Conservation (phyloP, 37 sponge, comb jelly and placozoan species). For the Aplysina aerophoba region DNA sequence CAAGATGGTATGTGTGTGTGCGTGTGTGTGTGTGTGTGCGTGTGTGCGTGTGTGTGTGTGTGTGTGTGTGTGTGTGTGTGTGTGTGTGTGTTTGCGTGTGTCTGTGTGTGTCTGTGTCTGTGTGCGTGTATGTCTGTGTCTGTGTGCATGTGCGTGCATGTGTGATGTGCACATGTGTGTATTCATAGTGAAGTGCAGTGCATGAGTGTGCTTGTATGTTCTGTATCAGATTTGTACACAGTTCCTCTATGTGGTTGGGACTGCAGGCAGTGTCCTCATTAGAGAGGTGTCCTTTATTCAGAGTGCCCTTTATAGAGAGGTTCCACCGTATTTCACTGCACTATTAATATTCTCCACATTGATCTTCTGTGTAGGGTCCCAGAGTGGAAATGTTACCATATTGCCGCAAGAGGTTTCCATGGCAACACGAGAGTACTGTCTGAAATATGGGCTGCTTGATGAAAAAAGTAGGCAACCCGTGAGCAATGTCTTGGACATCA, state of each 20-base stretch:
- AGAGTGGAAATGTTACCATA: background rate
- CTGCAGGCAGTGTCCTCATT: no score
- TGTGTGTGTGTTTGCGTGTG: background rate
- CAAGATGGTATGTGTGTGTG: background rate
- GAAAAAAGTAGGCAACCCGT: no score
- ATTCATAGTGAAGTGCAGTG: no score
- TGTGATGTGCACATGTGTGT: no score
- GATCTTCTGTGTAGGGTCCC: background rate
- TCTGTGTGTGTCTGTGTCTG: background rate
- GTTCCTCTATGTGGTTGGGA: no score
- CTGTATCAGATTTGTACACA: no score
- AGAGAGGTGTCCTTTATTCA: no score
- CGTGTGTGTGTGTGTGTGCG: constrained; percentile 1
- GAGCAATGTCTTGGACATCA: constrained; percentile 40
- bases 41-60: constrained; percentile 31
- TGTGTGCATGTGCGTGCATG: background rate
- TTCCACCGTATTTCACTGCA: no score
- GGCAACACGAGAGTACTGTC: constrained; percentile 35
- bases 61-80: background rate
- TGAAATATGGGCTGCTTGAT: background rate
- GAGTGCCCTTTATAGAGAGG: no score
- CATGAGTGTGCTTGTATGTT: no score
- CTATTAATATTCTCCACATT: no score
- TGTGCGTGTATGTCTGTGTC: background rate
- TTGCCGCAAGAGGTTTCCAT: background rate